A percentile compares a stretch with the other conserved stretches of the same genome.
Conservation (phyloP, 1,140 invertebrate species). For the Microplitis mediator region DNA sequence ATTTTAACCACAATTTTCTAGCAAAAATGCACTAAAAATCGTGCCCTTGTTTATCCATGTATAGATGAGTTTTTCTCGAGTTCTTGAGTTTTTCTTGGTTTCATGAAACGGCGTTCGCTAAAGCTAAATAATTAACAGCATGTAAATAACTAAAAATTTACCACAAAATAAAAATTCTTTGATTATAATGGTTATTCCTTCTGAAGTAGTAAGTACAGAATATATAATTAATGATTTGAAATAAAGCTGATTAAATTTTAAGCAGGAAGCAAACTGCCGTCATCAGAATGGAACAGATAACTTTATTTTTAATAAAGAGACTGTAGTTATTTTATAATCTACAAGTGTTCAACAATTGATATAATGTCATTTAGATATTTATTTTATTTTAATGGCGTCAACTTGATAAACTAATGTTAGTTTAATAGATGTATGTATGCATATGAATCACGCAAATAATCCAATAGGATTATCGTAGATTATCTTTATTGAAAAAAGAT, state of each 20-base stretch:
- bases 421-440: conserved; percentile 20
- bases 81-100: too few relatives aligned
- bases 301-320: neutral
- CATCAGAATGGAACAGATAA: neutral
- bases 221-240: neutral
- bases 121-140: too few relatives aligned
- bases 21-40: too few relatives aligned
- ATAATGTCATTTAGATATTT: conserved; percentile 44
- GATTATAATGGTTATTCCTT: neutral
- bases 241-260: neutral
- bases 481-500: conserved; percentile 27
- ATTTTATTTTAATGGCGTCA: conserved; percentile 32
- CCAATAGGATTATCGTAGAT: conserved; percentile 40
- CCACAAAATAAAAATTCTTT: too few relatives aligned
- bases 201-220: neutral
- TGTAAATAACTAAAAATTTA: too few relatives aligned
- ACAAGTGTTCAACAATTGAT: conserved; percentile 40
- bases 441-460: conserved; percentile 30
- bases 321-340: conserved; percentile 41
- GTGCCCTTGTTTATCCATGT: too few relatives aligned
- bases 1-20: too few relatives aligned
- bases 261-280: neutral
- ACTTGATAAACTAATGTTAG: conserved; percentile 13
- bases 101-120: too few relatives aligned
- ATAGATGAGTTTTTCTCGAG: too few relatives aligned